These are phyloP conservation scores for Poliocrania exsul DNA, from an alignment of 2,797 vertebrate genomes.

Conservation along the genomic window DNA sequence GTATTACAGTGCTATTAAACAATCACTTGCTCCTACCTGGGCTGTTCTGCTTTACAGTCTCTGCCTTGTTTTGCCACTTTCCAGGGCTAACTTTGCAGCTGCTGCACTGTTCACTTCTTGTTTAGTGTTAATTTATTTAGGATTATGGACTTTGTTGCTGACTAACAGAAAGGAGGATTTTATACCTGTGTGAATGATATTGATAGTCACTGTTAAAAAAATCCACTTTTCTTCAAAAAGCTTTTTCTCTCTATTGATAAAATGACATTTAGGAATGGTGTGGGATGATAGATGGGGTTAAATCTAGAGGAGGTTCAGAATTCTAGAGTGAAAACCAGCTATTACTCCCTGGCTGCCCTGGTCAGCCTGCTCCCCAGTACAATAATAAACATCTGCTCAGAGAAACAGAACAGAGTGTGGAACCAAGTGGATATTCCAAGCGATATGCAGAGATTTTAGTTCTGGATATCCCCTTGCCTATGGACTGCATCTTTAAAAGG, in stretches of 20 bases:
- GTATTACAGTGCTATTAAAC: not conserved
- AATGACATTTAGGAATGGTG: not conserved
- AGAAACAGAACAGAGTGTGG: too few species aligned
- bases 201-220: not conserved
- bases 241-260: not conserved
- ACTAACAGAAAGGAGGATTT: not conserved
- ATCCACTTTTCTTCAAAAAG: not conserved
- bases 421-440: not conserved
- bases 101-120: not conserved
- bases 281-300: too few species aligned
- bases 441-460: not conserved
- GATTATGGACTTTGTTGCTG: not conserved
- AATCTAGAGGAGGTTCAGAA: too few species aligned
- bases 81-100: not conserved
- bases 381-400: too few species aligned
- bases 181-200: not conserved
- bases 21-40: fast-evolving
- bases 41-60: not conserved
- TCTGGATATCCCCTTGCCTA: too few species aligned
- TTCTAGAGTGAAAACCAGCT: too few species aligned
- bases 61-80: not conserved
- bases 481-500: not conserved
- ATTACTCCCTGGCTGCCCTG: too few species aligned
- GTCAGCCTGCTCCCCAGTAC: too few species aligned
- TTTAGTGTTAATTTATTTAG: not conserved